Evolutionary conservation across 1,140 invertebrate species (phyloP).

Genomic region (Drosophila eugracilis): DNA sequence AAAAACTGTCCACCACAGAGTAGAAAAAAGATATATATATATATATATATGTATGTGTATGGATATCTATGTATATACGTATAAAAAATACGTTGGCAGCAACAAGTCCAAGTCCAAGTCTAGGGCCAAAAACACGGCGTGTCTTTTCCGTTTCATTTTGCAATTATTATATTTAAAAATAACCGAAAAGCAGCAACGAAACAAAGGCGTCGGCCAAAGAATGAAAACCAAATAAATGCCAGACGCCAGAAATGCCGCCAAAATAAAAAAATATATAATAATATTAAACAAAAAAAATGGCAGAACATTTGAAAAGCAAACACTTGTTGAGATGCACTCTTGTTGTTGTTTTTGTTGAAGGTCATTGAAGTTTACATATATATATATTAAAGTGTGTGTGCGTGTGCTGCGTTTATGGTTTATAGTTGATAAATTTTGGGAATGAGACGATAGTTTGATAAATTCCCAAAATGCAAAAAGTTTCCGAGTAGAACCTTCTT

Average conservation of each 20-base stretch:
- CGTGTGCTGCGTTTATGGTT: too few relatives aligned
- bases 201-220: constrained; percentile 44
- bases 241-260: constrained; percentile 49
- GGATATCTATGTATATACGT: constrained; percentile 28
- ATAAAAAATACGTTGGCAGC: constrained; percentile 46
- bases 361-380: constrained; percentile 7
- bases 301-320: background rate
- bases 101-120: constrained; percentile 74
- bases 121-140: constrained; percentile 53
- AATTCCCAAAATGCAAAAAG: constrained; percentile 11
- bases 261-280: constrained; percentile 4
- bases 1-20: constrained; percentile 36
- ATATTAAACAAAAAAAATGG: constrained; percentile 1
- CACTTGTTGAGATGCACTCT: constrained; percentile 45
- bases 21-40: constrained; percentile 16
- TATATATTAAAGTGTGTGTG: background rate
- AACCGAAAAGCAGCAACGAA: constrained; percentile 36
- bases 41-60: constrained; percentile 22
- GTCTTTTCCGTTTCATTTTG: constrained; percentile 55
- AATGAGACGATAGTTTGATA: background rate
- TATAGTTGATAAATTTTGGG: background rate
- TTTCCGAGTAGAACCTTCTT: background rate
- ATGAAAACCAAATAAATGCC: constrained; percentile 63
- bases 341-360: constrained; percentile 11
- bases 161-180: constrained; percentile 64